Evolutionary conservation across 2,113 vertebrate genomes (phyloP).

Genomic region (Anoura caudifer): DNA sequence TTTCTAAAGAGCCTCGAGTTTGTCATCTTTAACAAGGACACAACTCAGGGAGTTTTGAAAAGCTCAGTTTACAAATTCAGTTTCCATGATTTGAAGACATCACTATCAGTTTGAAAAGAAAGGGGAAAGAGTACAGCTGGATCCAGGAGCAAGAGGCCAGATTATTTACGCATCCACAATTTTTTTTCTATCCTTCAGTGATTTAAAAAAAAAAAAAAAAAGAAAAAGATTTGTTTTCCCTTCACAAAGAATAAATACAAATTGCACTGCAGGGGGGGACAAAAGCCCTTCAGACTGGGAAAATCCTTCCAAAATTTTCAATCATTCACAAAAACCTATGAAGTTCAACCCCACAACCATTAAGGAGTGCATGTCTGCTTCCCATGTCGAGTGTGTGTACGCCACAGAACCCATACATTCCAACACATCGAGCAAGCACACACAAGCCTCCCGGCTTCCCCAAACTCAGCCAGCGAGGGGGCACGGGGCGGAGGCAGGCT

Average conservation of each 20-base stretch:
- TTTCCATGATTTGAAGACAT: neutral
- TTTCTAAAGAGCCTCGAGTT: slow-evolving; percentile 29
- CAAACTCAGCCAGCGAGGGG: neutral
- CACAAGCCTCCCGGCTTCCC: slow-evolving; percentile 40
- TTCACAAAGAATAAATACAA: slow-evolving; percentile 36
- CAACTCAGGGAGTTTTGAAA: neutral
- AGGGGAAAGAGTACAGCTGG: neutral
- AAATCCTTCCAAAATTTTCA: slow-evolving; percentile 34
- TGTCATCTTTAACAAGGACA: neutral
- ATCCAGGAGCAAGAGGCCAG: neutral
- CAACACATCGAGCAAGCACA: slow-evolving; percentile 66
- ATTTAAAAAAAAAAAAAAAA: neutral
- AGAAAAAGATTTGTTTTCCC: neutral
- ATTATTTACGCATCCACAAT: slow-evolving; percentile 21
- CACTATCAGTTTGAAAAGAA: neutral
- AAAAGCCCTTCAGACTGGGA: neutral
- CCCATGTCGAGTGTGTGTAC: slow-evolving; percentile 23
- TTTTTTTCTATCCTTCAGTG: slow-evolving; percentile 29
- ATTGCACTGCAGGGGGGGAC: neutral
- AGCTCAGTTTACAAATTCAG: slow-evolving; percentile 15
- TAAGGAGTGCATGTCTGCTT: neutral
- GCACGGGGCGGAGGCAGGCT: slow-evolving; percentile 14
- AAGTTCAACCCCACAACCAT: neutral
- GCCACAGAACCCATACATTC: slow-evolving; percentile 65
- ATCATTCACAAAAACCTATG: slow-evolving; percentile 15